Evolutionary conservation across 2,888 invertebrate species (phyloP).

Genomic region (Polydrusus tereticollis): DNA sequence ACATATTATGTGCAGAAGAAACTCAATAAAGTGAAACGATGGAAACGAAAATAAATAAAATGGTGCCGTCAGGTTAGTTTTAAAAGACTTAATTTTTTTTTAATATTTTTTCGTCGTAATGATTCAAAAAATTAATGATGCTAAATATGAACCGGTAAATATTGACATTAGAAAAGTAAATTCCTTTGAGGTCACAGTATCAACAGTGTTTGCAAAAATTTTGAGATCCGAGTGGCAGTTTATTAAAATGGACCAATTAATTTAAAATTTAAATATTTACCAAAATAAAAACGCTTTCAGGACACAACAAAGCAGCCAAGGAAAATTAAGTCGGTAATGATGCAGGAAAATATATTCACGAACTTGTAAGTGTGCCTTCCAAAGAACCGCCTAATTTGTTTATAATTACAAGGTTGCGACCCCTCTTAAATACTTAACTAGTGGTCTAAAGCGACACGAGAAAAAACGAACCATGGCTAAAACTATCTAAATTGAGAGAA

Average conservation of each 20-base stretch:
- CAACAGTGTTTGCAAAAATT: no score
- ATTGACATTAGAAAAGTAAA: no score
- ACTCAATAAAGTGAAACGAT: not conserved
- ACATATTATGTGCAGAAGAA: not conserved
- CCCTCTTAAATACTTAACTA: constrained; percentile 47
- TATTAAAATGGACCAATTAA: not conserved
- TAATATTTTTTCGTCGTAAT: no score
- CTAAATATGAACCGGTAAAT: no score
- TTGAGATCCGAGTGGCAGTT: no score
- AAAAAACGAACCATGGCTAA: constrained; percentile 23
- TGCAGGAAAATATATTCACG: constrained; percentile 35
- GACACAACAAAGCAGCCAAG: not conserved
- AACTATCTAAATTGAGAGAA: no score
- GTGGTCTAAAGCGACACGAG: constrained; percentile 36
- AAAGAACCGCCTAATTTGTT: constrained; percentile 45
- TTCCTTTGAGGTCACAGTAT: no score
- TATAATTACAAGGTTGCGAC: constrained; percentile 47
- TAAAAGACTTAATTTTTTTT: no score
- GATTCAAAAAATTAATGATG: no score
- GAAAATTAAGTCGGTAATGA: constrained; percentile 20
- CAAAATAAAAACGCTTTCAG: not conserved
- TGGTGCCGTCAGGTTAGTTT: no score
- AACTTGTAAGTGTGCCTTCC: constrained; percentile 40
- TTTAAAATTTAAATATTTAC: not conserved
- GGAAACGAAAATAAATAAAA: no score